Base-by-base conservation (phyloP, 2,888 invertebrate species). In the Apomyelois bistriatella region DNA sequence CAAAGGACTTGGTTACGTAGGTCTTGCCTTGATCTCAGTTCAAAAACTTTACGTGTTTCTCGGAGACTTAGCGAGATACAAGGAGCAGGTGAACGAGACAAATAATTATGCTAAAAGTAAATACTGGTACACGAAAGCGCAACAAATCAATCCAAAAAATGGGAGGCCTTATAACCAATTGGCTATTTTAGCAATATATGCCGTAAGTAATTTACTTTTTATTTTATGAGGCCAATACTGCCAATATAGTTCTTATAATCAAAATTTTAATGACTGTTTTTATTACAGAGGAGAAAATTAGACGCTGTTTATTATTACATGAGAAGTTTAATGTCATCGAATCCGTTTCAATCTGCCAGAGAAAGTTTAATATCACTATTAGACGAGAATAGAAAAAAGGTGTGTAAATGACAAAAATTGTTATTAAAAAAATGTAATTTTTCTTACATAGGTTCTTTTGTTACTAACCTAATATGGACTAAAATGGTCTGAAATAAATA, bases 261-360 rank as follows among this genome's bases (percentile, higher is more conserved):
- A n/a, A 36, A 22, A 53, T 17, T 1, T 28, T 54, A 22, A 56
- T 16, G 48, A 8, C 48, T 58, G 53, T 53, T 61, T 58, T 64
- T 0, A 53, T 92, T 93, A 50, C 88, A 98, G 97, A 94, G 96
- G 85, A 93, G 97, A 73, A 97, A 96, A 91, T 91, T 98, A 61
- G 98, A 98, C 82, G 98, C 98, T n/a, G 96, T 98, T 5, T 99
- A 98, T 84, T 98, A 96, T 85, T 98, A 98, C 78, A 97, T 98
- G 95, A 93, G 98, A 68, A 98, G 98, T 83, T 90, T 98, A 66
- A 96, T 97, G 93, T 96, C 98, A 54, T 96, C 97, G 40, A 98
- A 97, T 92, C 97, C 98, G 1, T 96, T 98, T 76, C 94, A 94
- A 61, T 97, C 98, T 0, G 98, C 98, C n/a, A 93, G 95, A 64